Evolutionary conservation across 2,113 vertebrate species (phyloP).

Genomic region (Scatophagus argus): DNA sequence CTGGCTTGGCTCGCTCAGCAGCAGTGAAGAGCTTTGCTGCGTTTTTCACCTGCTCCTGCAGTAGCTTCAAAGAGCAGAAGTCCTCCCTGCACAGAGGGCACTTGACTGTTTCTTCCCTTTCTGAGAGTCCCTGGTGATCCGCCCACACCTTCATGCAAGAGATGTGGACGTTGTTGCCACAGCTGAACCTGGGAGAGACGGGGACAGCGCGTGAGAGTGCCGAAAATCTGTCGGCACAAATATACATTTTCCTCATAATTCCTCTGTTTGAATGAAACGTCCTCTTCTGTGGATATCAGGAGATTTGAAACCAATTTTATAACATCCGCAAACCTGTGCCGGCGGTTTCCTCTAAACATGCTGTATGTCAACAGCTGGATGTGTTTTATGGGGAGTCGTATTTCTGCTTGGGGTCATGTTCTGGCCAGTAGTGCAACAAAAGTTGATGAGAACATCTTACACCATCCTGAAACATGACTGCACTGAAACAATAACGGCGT

Average conservation of each 20-base stretch:
- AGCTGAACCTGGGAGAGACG: conserved; percentile 76
- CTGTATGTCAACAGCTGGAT: conserved; percentile 29
- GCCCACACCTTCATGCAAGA: conserved; percentile 83
- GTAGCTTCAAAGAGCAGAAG: conserved; percentile 69
- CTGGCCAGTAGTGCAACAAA: conserved; percentile 17
- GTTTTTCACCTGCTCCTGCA: conserved; percentile 82
- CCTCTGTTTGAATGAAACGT: conserved; percentile 2
- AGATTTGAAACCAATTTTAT: neutral
- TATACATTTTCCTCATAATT: neutral
- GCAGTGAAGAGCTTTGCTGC: conserved; percentile 67
- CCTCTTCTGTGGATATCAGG: conserved; percentile 2
- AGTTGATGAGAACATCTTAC: conserved; percentile 4
- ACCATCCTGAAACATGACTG: conserved; percentile 19
- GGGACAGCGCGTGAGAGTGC: neutral
- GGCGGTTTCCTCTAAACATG: conserved; percentile 4
- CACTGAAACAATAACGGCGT: conserved; percentile 8
- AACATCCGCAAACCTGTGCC: conserved; percentile 19
- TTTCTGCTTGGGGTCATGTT: conserved; percentile 23
- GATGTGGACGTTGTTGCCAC: conserved; percentile 84
- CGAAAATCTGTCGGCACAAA: conserved; percentile 10
- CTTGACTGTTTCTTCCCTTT: conserved; percentile 67
- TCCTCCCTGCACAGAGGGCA: conserved; percentile 83
- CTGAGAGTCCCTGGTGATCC: conserved; percentile 67
- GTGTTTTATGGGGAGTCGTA: neutral
- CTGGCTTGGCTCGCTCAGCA: conserved; percentile 76